Evolutionary conservation across 2,888 invertebrate species (phyloP).

Genomic region (Athetis lepigone): DNA sequence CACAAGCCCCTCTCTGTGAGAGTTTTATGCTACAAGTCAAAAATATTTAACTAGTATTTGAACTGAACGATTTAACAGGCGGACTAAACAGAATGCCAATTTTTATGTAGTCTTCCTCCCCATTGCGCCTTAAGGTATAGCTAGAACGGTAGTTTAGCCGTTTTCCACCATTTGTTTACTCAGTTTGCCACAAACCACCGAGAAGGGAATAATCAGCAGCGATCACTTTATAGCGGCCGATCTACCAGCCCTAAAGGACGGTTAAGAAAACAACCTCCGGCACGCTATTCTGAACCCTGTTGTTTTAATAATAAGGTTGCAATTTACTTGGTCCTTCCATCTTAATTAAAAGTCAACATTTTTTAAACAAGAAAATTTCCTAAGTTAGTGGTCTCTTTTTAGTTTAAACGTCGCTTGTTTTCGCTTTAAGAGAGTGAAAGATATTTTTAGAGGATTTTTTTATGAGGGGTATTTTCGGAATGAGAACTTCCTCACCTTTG

Average conservation of each 20-base stretch:
- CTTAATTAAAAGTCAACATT: slow-evolving; percentile 63
- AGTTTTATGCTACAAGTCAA: no score
- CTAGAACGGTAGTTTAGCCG: no score
- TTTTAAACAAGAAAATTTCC: slow-evolving; percentile 52
- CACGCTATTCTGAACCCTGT: slow-evolving; percentile 18
- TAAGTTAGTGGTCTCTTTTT: slow-evolving; percentile 54
- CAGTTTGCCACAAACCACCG: slow-evolving; percentile 29
- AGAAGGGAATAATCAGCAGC: slow-evolving; percentile 45
- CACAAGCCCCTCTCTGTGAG: no score
- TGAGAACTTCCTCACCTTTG: no score
- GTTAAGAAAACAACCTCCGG: slow-evolving; percentile 30
- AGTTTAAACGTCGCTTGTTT: slow-evolving; percentile 49
- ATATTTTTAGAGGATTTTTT: slow-evolving; percentile 30
- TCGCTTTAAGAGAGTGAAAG: slow-evolving; percentile 31
- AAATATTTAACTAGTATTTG: no score
- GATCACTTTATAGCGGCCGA: slow-evolving; percentile 53
- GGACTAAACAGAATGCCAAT: no score
- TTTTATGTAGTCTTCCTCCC: no score
- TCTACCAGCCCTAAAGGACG: slow-evolving; percentile 10
- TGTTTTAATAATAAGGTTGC: slow-evolving; percentile 5
- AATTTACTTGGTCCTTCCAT: slow-evolving; percentile 13
- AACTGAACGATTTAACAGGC: no score
- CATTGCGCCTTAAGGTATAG: no score
- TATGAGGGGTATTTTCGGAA: no score
- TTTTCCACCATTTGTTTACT: slow-evolving; percentile 30